Percentiles rank a stretch among this genome's conserved stretches.
phyloP scores from a whole-genome alignment of 2,113 vertebrate species.

The Arizona elegans region DNA sequence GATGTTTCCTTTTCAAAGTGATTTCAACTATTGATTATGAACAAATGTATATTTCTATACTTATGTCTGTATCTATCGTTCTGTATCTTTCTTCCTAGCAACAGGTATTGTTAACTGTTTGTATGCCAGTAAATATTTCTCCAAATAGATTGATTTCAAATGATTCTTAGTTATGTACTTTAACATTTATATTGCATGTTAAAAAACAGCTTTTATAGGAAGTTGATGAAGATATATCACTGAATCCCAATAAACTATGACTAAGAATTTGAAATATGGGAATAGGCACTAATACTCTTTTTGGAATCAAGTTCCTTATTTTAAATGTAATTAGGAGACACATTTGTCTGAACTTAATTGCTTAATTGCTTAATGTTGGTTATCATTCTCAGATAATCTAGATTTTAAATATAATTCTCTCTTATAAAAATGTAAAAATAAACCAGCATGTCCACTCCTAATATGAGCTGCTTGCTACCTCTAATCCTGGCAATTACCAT shows the following conservation, averaged over 20 bases:
- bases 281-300: background rate
- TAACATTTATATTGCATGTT: background rate
- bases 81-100: background rate
- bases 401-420: background rate
- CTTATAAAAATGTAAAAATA: background rate
- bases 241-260: background rate
- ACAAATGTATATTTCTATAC: background rate
- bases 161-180: background rate
- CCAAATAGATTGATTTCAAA: background rate
- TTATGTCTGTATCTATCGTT: background rate
- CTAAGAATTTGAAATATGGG: background rate
- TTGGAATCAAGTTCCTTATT: background rate
- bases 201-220: background rate
- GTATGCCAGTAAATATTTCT: background rate
- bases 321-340: background rate
- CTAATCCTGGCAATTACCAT: background rate
- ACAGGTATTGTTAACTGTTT: background rate
- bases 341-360: background rate
- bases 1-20: background rate
- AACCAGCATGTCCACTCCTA: background rate
- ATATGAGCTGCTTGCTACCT: background rate
- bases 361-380: background rate
- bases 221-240: background rate
- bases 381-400: background rate
- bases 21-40: background rate